These are phyloP conservation scores for Hipposideros armiger DNA, from an alignment of 2,113 vertebrate genomes.

Conservation along the genomic window DNA sequence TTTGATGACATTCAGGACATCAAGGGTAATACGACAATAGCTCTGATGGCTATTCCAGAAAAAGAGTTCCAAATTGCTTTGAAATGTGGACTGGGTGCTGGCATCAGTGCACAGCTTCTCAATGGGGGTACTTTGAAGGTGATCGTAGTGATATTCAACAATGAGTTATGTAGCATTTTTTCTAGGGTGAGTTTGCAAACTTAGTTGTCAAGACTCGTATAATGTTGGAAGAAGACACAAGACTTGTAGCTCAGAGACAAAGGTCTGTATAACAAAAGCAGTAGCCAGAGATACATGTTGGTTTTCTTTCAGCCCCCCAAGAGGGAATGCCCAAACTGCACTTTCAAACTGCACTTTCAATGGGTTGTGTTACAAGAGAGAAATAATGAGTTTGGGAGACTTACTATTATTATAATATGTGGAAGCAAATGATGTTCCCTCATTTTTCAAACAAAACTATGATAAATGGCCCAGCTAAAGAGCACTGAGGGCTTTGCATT, in stretches of 20 bases:
- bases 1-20: no score
- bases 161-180: no score
- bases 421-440: neutral
- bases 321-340: neutral
- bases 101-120: no score
- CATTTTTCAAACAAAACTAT: neutral
- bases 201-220: no score
- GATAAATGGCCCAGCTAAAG: neutral
- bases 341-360: neutral
- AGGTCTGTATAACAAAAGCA: neutral
- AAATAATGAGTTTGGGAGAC: neutral
- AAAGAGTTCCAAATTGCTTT: no score
- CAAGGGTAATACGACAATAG: no score
- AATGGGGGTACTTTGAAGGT: no score
- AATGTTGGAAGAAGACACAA: neutral
- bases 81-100: no score
- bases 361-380: neutral
- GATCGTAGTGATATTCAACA: no score
- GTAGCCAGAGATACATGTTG: neutral
- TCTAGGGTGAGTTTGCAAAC: no score
- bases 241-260: neutral
- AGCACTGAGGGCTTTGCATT: neutral
- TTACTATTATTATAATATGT: neutral
- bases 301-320: neutral
- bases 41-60: no score